Conservation (phyloP, 2,113 vertebrate genomes). For the Bothrops jararaca region DNA sequence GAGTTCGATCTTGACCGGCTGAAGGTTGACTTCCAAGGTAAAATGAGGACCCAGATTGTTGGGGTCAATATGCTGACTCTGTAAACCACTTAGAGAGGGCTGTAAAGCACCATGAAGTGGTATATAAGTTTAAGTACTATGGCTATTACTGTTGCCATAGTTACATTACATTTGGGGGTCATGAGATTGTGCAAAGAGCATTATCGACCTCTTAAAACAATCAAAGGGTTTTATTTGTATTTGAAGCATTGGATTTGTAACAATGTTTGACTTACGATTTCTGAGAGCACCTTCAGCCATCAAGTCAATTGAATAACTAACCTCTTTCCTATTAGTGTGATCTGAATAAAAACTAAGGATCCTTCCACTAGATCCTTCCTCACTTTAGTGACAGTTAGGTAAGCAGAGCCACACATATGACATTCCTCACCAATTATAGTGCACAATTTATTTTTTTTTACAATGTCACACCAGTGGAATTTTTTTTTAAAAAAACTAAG, state of each 20-base stretch:
- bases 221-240: not conserved
- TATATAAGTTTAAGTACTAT: not conserved
- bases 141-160: not conserved
- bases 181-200: not conserved
- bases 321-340: not conserved
- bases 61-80: not conserved
- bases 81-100: not conserved
- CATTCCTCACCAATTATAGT: slow-evolving; percentile 13
- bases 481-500: slow-evolving; percentile 38
- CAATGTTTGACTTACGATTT: not conserved
- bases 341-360: not conserved
- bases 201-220: not conserved
- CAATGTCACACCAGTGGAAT: slow-evolving; percentile 59
- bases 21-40: not conserved
- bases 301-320: not conserved
- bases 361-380: not conserved
- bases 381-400: not conserved
- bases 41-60: not conserved
- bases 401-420: not conserved
- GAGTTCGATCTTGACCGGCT: not conserved
- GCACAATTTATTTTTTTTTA: slow-evolving; percentile 62
- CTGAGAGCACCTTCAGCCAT: not conserved
- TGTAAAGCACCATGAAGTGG: not conserved
- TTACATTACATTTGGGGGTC: not conserved
- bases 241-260: not conserved